A percentile compares a stretch with the other conserved stretches of the same genome.
These are phyloP conservation scores for Oxystoma pomonae DNA, from an alignment of 2,888 invertebrate genomes.

Conservation along the genomic window DNA sequence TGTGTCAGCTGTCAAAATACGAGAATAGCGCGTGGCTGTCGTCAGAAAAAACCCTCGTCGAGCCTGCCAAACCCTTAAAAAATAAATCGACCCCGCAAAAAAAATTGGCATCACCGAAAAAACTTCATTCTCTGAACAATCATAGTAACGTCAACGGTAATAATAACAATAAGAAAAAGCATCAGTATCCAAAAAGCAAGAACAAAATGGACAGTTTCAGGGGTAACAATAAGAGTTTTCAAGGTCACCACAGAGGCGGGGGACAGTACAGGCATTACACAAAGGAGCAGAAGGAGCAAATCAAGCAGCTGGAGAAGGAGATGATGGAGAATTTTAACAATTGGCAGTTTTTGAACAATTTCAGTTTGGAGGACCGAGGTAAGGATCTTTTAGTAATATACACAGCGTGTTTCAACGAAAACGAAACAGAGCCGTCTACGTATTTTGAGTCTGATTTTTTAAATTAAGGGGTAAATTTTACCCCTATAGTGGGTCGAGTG, in stretches of 20 bases:
- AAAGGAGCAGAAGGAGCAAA: neutral
- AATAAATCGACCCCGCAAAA: neutral
- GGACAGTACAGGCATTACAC: constrained; percentile 24
- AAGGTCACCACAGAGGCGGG: constrained; percentile 20
- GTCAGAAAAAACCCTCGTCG: neutral
- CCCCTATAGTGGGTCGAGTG: too few relatives aligned
- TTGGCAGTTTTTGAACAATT: constrained; percentile 51
- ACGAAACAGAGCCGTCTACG: too few relatives aligned
- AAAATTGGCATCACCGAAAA: neutral
- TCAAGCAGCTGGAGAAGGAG: constrained; percentile 10
- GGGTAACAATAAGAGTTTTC: constrained; percentile 28
- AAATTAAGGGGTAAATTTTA: too few relatives aligned
- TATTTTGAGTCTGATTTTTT: too few relatives aligned
- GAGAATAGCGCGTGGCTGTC: neutral
- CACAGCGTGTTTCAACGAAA: too few relatives aligned
- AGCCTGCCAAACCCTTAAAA: too few relatives aligned
- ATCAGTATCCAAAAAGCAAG: constrained; percentile 11
- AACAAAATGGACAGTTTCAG: constrained; percentile 13
- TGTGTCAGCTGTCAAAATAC: neutral
- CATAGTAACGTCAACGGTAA: too few relatives aligned
- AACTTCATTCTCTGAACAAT: neutral
- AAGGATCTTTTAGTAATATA: too few relatives aligned
- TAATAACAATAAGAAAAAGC: neutral
- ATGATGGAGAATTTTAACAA: constrained; percentile 49
- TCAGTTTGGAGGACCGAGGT: constrained; percentile 18